Conservation (phyloP, 2,113 vertebrate species). For the Murina feae region DNA sequence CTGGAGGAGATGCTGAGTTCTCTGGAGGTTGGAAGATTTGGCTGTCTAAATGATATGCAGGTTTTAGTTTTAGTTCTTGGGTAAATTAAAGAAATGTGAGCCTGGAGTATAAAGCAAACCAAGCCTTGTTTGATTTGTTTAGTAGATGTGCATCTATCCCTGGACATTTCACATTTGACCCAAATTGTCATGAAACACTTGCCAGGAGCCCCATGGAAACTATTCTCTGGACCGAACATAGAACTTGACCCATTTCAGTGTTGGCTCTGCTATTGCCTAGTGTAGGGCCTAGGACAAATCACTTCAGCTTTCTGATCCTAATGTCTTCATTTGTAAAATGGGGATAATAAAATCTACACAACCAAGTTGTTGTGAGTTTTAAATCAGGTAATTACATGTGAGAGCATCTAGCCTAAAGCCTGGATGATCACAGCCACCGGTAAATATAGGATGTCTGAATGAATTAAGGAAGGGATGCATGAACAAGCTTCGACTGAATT, state of each 20-base stretch:
- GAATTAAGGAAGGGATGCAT: not conserved
- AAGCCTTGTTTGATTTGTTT: too few relatives aligned
- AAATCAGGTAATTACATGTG: not conserved
- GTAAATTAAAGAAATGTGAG: not conserved
- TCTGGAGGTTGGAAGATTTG: not conserved
- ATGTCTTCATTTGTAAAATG: not conserved
- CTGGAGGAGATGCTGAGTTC: not conserved
- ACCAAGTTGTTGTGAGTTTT: not conserved
- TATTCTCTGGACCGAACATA: not conserved
- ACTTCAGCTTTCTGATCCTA: not conserved
- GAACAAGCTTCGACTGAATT: not conserved
- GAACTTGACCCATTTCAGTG: not conserved
- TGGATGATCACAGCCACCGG: not conserved
- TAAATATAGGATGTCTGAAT: not conserved
- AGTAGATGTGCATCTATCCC: not conserved
- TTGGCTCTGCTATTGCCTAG: not conserved
- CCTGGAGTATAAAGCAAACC: not conserved
- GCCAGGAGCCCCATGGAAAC: not conserved
- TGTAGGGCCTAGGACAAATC: not conserved
- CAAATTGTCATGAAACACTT: not conserved
- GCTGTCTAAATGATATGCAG: not conserved
- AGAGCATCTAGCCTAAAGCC: not conserved
- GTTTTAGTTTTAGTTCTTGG: not conserved
- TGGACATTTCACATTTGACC: not conserved
- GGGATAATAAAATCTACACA: not conserved